Evolutionary conservation across 2,113 vertebrate genomes (phyloP), one percentile per base, ranked within the genome.

Genomic region (Nyctibius bracteatus): DNA sequence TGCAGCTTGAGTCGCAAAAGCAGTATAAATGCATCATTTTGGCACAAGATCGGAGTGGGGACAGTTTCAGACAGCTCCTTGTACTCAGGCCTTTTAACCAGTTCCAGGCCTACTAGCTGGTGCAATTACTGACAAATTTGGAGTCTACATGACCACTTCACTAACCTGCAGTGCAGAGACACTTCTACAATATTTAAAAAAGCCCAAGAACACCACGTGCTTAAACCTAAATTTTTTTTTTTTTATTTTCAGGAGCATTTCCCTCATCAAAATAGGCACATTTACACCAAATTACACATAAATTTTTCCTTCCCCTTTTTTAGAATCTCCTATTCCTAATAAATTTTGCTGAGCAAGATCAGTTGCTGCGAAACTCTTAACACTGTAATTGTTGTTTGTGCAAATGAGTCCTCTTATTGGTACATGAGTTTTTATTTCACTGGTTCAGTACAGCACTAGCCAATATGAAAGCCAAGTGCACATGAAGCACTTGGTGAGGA

Each of bases 181-280:
- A 14, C 0, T 59, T 52, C 9, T 46, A 49, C 3, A 49, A 20
- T 51, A 57, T 12, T 0, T 5, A 43, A 25, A 35, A 72, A 54
- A 33, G 19, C 18, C 27, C 7, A 67, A 20, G 5, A 61, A 58
- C 46, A 11, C 2, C 3, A 12, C 0, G 1, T 39, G 7, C 4
- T 12, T 47, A 1, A 37, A 43, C 44, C 5, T 71, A 10, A 3
- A n/a, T n/a, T 47, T 23, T 19, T 13, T 14, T 52, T 13, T 12
- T 49, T 30, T 31, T 47, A 15, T 57, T 82, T 65, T 21, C 3
- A 41, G 27, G 58, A 47, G 1, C 14, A 37, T 58, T 93, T 88
- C 2, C 6, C 4, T 72, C 17, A 37, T 97, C 51, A 22, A 23
- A 88, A 44, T 37, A 4, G 9, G 12, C 18, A 54, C 2, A 33